These are phyloP conservation scores for Plectrocnemia conspersa DNA, from an alignment of 1,140 invertebrate species.

Conservation along the genomic window DNA sequence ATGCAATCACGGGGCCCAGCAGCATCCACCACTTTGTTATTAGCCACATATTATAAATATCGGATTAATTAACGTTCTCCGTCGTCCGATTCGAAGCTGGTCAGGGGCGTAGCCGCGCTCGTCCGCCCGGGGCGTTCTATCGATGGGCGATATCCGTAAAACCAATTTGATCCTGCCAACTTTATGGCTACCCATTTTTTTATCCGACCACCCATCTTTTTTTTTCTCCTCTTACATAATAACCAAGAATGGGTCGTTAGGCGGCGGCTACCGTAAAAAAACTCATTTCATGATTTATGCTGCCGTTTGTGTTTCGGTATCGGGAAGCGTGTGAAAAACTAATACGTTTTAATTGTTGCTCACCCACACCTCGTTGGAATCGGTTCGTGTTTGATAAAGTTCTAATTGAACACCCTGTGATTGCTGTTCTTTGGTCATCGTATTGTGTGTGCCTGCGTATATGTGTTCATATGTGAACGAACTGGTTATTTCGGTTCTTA, in stretches of 20 bases:
- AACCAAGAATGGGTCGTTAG: conserved; percentile 32
- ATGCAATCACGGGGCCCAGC: conserved; percentile 20
- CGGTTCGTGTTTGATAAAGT: conserved; percentile 1
- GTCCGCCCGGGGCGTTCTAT: conserved; percentile 15
- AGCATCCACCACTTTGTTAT: conserved; percentile 23
- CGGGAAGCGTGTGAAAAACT: conserved; percentile 32
- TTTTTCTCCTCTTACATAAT: conserved; percentile 32
- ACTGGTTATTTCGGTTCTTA: too few relatives aligned
- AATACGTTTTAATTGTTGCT: conserved; percentile 32
- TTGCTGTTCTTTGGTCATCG: too few relatives aligned
- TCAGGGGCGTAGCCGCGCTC: conserved; percentile 22
- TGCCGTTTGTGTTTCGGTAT: conserved; percentile 13
- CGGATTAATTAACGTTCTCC: conserved; percentile 34
- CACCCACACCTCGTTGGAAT: too few relatives aligned
- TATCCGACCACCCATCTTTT: conserved; percentile 26
- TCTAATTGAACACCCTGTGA: neutral
- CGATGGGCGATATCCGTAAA: conserved; percentile 30
- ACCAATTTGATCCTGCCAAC: conserved; percentile 33
- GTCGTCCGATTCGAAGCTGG: conserved; percentile 14
- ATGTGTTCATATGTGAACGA: too few relatives aligned
- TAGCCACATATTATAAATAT: conserved; percentile 33
- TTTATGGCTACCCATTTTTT: conserved; percentile 35
- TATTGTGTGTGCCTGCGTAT: too few relatives aligned
- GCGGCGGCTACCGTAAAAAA: conserved; percentile 33
- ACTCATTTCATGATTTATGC: conserved; percentile 33